Conservation (phyloP, 2,888 invertebrate species). For the Meghimatium bilineatum region DNA sequence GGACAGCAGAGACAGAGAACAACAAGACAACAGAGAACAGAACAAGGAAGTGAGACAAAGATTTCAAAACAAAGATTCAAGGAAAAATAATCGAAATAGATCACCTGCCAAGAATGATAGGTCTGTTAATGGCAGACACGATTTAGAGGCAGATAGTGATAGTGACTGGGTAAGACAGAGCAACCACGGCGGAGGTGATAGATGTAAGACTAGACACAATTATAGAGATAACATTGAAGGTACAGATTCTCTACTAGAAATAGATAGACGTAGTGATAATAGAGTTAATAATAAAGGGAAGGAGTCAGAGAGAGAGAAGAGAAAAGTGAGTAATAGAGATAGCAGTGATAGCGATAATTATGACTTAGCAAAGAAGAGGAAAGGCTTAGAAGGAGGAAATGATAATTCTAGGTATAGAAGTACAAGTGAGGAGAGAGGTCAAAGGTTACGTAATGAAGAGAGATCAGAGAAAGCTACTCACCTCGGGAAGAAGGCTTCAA, state of each 20-base stretch:
- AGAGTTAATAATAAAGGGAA: slow-evolving; percentile 21
- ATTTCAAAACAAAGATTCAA: background rate
- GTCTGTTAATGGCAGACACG: background rate
- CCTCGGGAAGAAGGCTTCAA: background rate
- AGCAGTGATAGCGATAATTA: slow-evolving; percentile 15
- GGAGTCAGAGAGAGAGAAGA: slow-evolving; percentile 33
- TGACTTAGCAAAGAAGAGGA: background rate
- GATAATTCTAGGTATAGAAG: background rate
- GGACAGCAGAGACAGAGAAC: slow-evolving; percentile 18
- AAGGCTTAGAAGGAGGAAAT: slow-evolving; percentile 14
- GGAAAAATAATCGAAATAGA: slow-evolving; percentile 21
- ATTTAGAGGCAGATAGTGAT: background rate
- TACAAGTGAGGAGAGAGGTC: background rate
- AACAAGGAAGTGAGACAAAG: background rate
- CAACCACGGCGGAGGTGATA: background rate
- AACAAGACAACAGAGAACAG: slow-evolving; percentile 19
- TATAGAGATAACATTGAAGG: background rate
- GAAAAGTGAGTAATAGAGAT: slow-evolving; percentile 25
- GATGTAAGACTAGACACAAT: slow-evolving; percentile 3
- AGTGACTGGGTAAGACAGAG: slow-evolving; percentile 16
- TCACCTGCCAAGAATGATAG: background rate
- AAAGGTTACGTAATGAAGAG: background rate
- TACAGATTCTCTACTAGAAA: background rate
- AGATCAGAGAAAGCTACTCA: background rate
- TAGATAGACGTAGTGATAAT: background rate